Conservation (phyloP, 2,888 invertebrate genomes). For the Muschampia plurimacula region DNA sequence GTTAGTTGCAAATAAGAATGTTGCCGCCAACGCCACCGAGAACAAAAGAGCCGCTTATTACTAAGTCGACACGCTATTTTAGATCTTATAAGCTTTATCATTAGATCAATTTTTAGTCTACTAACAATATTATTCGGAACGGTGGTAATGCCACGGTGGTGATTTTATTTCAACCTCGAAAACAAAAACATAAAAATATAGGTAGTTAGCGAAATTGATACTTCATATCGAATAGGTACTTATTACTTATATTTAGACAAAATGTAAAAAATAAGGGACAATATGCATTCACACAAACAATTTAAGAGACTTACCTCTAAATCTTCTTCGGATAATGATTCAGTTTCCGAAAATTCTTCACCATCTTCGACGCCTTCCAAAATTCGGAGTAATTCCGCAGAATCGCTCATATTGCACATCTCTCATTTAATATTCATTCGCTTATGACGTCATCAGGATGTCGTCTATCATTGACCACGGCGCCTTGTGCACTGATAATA, state of each 20-base stretch:
- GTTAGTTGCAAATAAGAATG: slow-evolving; percentile 5
- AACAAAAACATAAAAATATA: too few relatives aligned
- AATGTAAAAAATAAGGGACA: too few relatives aligned
- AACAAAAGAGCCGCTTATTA: slow-evolving; percentile 9
- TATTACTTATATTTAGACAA: too few relatives aligned
- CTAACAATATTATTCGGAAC: slow-evolving; percentile 8
- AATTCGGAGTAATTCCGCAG: slow-evolving; percentile 9
- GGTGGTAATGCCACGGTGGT: background rate
- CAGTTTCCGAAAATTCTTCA: too few relatives aligned
- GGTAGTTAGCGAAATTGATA: too few relatives aligned
- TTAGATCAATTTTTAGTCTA: slow-evolving; percentile 13
- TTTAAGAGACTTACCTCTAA: too few relatives aligned
- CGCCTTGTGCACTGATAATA: slow-evolving; percentile 11
- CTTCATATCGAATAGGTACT: too few relatives aligned
- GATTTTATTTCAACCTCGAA: too few relatives aligned
- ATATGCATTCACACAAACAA: too few relatives aligned
- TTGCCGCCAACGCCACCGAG: slow-evolving; percentile 4
- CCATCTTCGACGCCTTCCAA: background rate
- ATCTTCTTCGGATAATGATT: too few relatives aligned
- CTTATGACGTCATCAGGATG: slow-evolving; percentile 24
- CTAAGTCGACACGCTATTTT: slow-evolving; percentile 15
- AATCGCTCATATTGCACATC: slow-evolving; percentile 18
- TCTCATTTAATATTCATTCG: background rate
- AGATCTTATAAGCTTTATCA: slow-evolving; percentile 12
- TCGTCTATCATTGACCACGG: slow-evolving; percentile 23